phyloP scores from a whole-genome alignment of 2,113 vertebrate species.

The Daphoenositta chrysoptera region DNA sequence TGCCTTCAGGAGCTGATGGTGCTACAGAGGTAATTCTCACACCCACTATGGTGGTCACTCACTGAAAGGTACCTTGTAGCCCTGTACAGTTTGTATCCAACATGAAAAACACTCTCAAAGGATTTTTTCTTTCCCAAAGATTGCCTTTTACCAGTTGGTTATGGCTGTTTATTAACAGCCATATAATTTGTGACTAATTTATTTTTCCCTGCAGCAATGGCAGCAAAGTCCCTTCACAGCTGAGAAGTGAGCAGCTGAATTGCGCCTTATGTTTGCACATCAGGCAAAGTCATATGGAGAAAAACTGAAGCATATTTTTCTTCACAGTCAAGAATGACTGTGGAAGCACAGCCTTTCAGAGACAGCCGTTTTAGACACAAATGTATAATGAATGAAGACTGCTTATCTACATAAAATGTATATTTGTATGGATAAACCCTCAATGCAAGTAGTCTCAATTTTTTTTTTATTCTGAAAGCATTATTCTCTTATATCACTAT shows the following conservation, averaged over 20 bases:
- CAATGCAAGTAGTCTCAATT: background rate
- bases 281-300: conserved; percentile 34
- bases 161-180: conserved; percentile 43
- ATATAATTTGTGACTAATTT: conserved; percentile 41
- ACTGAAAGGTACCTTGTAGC: background rate
- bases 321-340: background rate
- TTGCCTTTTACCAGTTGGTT: conserved; percentile 37
- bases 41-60: background rate
- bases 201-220: conserved; percentile 29
- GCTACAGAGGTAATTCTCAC: background rate
- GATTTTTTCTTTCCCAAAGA: background rate
- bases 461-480: background rate
- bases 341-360: background rate
- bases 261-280: conserved; percentile 40
- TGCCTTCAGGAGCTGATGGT: background rate
- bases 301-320: conserved; percentile 30
- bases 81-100: background rate
- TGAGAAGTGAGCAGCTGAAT: conserved; percentile 38
- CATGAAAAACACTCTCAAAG: background rate
- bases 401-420: background rate
- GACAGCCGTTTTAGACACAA: background rate
- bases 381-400: background rate
- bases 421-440: background rate
- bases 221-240: background rate
- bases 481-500: background rate